Base-by-base conservation (phyloP, 1,140 invertebrate species). In the Pogonomyrmex californicus region DNA sequence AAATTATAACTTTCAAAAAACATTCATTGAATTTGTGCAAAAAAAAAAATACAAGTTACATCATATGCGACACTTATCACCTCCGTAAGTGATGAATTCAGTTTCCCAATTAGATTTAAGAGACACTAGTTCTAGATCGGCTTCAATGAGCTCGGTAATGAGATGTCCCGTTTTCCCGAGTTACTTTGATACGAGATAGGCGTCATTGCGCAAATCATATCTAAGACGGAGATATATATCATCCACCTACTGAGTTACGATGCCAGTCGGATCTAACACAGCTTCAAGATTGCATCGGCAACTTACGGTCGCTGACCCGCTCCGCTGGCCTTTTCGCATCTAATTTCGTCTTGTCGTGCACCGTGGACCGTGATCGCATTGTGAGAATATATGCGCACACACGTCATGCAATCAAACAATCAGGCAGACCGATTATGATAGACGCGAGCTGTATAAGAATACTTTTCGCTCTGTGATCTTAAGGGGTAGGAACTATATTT, bases 341-440 rank as follows among this genome's bases (percentile, higher is more conserved):
- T 87, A 87, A 87, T 76, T 86, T 88, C 76, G 73, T 79, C 79
- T 90, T 86, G 62, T 90, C 66, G 73, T 54, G 54, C 47, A 36
- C 2, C 54, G 79, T 91, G 77, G 90, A 88, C 33, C 77, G 83
- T 81, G 78, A 77, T 66, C 66, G 78, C 86, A 86, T 79, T 86
- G 81, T 60, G 30, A 86, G 85, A 44, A 78, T 81, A 78, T 88
- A 87, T 79, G 87, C 78, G 62, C 79, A 66, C 73, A 54, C 76
- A 82, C 76, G 63, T 82, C 85, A 62, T 82, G 83, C 89, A 90
- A 91, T 90, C 89, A 91, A 89, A 86, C 86, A 91, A 91, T 91
- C 88, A 92, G 60, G 86, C 90, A 54, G 79, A 65, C 56, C 78
- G 68, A 56, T 85, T 78, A 85, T 85, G 73, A 65, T 47, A 78